phyloP scores from a whole-genome alignment of 2,113 vertebrate species.

The Otus sunia region DNA sequence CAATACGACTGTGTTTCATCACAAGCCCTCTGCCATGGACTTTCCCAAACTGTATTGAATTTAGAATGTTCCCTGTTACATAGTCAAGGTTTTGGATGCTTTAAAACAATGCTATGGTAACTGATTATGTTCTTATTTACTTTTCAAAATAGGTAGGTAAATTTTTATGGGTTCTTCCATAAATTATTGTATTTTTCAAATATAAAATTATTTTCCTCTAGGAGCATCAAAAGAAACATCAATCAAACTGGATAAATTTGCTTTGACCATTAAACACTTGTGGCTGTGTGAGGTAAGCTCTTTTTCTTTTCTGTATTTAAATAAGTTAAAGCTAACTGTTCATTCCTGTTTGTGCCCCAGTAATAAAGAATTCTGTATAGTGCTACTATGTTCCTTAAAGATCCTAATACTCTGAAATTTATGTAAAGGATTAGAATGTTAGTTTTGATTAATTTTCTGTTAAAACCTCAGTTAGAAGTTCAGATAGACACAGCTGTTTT shows the following conservation, averaged over 20 bases:
- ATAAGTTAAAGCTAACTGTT: background rate
- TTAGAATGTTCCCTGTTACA: background rate
- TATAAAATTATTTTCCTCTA: background rate
- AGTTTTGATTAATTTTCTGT: background rate
- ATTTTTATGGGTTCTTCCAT: background rate
- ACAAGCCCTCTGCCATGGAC: background rate
- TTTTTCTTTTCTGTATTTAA: background rate
- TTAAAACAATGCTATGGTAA: background rate
- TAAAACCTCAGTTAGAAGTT: background rate
- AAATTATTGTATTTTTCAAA: background rate
- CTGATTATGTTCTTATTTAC: background rate
- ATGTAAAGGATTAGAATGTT: background rate
- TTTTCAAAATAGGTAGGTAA: background rate
- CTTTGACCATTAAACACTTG: background rate
- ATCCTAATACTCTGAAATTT: background rate
- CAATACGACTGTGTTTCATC: background rate
- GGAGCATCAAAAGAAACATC: background rate
- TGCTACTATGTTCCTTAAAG: background rate
- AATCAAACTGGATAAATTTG: background rate
- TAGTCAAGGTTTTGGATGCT: background rate
- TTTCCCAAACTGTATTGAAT: background rate
- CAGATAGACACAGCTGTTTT: background rate
- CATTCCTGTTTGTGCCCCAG: background rate
- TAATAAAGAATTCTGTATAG: background rate
- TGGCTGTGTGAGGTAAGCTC: background rate